A percentile compares a stretch with the other conserved stretches of the same genome.
These are phyloP conservation scores for Gadopsis bispinosus DNA, from an alignment of 2,797 vertebrate species.

Conservation along the genomic window DNA sequence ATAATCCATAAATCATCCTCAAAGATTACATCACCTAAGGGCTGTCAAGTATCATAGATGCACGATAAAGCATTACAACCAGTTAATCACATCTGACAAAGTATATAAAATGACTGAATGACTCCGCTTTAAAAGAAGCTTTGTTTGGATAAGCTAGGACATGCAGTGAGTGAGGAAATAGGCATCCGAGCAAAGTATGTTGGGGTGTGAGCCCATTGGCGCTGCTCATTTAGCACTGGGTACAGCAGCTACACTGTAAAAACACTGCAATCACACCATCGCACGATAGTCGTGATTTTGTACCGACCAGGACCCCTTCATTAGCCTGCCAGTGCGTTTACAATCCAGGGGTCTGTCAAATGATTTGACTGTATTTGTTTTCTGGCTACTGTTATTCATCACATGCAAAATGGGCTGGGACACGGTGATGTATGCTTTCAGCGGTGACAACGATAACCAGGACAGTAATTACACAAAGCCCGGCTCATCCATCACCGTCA, in stretches of 20 bases:
- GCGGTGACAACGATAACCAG: conserved; percentile 83
- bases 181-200: neutral
- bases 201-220: conserved; percentile 7
- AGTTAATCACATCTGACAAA: conserved; percentile 65
- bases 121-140: conserved; percentile 44
- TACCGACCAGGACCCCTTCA: conserved; percentile 63
- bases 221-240: conserved; percentile 32
- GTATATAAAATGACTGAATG: conserved; percentile 48
- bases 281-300: conserved; percentile 30
- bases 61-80: conserved; percentile 56
- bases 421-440: conserved; percentile 82
- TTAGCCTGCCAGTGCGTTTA: conserved; percentile 73
- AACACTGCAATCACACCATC: conserved; percentile 31
- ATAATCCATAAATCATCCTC: conserved; percentile 73
- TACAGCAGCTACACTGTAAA: conserved; percentile 33
- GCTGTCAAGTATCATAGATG: conserved; percentile 68
- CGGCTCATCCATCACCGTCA: conserved; percentile 84
- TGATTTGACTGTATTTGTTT: conserved; percentile 64
- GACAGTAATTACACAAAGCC: conserved; percentile 86
- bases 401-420: conserved; percentile 80
- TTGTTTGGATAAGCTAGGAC: conserved; percentile 54
- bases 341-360: conserved; percentile 72
- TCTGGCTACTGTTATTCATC: conserved; percentile 82
- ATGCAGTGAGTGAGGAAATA: conserved; percentile 27
- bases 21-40: conserved; percentile 70